phyloP scores from a whole-genome alignment of 2,797 vertebrate genomes.

The Apodemus agrarius region DNA sequence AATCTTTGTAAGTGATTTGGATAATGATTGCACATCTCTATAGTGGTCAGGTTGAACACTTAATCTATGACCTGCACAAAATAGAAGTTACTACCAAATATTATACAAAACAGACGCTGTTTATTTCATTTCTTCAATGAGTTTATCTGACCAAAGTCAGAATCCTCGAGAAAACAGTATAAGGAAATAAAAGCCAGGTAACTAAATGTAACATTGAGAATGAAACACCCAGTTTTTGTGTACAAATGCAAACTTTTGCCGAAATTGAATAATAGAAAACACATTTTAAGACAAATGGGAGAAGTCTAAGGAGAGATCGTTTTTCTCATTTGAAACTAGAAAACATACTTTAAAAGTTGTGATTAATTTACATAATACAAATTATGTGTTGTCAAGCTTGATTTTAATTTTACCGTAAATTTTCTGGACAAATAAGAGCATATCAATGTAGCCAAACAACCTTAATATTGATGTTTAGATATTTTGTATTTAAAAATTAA shows the following conservation, averaged over 20 bases:
- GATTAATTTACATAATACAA: neutral
- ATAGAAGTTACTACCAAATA: neutral
- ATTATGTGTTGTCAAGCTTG: neutral
- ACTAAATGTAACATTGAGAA: neutral
- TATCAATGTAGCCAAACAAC: neutral
- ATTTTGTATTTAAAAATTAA: neutral
- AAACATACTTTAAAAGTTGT: neutral
- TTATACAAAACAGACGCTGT: neutral
- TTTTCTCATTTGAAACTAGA: neutral
- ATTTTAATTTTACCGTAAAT: neutral
- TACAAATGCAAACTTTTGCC: neutral
- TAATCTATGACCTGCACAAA: neutral
- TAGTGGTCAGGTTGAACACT: accelerated
- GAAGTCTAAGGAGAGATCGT: neutral
- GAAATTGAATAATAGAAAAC: neutral
- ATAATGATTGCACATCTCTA: neutral
- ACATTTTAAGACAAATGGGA: neutral
- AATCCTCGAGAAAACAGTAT: neutral
- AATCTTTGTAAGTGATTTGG: neutral
- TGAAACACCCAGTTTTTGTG: neutral
- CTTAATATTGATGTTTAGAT: neutral
- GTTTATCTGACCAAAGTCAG: neutral
- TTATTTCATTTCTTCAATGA: neutral
- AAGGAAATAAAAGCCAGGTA: neutral
- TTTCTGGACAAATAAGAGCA: neutral